These are phyloP conservation scores for Ethmia dodecea DNA, from an alignment of 2,888 invertebrate species.

Conservation along the genomic window DNA sequence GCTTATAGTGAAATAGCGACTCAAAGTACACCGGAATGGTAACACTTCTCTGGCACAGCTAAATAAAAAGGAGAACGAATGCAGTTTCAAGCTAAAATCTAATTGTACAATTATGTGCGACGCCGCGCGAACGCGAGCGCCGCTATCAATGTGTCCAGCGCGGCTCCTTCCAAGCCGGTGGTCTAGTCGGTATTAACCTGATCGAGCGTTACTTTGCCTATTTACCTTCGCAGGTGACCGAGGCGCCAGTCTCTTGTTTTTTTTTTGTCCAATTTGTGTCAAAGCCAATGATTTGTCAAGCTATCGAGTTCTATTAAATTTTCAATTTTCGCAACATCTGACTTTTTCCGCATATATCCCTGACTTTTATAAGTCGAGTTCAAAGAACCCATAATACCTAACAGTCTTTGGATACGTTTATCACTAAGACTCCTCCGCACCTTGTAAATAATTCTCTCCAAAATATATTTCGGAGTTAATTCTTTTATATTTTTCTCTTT, in stretches of 20 bases:
- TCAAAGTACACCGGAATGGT: no score
- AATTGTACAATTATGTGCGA: no score
- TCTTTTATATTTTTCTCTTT: conserved; percentile 44
- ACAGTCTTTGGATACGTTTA: conserved; percentile 75
- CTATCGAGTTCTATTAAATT: conserved; percentile 49
- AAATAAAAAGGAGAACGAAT: no score
- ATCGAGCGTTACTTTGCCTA: conserved; percentile 27
- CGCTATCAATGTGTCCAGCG: no score
- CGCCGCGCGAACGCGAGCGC: no score
- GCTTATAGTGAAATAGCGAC: no score
- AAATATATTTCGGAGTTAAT: conserved; percentile 72
- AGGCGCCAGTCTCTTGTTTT: conserved; percentile 46
- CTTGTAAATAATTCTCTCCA: conserved; percentile 75
- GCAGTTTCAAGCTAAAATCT: no score
- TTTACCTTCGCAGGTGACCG: conserved; percentile 30
- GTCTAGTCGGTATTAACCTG: conserved; percentile 24
- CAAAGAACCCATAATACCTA: conserved; percentile 70
- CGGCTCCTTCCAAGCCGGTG: no score
- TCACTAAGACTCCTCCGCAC: conserved; percentile 71
- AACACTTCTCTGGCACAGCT: no score
- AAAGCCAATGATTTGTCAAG: conserved; percentile 51
- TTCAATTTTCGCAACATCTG: conserved; percentile 56
- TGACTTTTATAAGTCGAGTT: conserved; percentile 63
- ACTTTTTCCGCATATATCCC: conserved; percentile 63
- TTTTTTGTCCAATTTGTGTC: conserved; percentile 44